A percentile compares a stretch with the other conserved stretches of the same genome.
These are phyloP conservation scores for Cydia amplana DNA, from an alignment of 1,140 invertebrate genomes.

Conservation along the genomic window DNA sequence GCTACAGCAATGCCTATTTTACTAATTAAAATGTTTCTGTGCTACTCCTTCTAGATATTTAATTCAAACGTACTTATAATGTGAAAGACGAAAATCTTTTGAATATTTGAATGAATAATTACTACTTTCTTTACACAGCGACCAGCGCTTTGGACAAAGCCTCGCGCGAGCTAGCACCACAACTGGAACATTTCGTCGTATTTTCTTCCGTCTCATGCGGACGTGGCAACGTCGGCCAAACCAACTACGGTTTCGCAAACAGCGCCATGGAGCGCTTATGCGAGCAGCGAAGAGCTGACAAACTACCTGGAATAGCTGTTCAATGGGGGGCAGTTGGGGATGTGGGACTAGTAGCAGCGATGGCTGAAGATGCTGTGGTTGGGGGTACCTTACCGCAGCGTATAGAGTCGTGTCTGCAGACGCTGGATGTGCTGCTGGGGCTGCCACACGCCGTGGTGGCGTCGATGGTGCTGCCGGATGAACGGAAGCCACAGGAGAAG, in stretches of 20 bases:
- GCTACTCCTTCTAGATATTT: no score
- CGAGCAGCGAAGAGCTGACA: constrained; percentile 89
- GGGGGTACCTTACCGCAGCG: constrained; percentile 79
- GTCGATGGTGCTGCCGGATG: constrained; percentile 79
- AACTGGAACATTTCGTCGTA: constrained; percentile 93
- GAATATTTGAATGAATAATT: no score
- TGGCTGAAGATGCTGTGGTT: constrained; percentile 80
- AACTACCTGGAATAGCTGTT: constrained; percentile 89
- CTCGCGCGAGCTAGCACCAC: constrained; percentile 86
- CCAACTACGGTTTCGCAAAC: constrained; percentile 97
- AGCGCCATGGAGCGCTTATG: constrained; percentile 97
- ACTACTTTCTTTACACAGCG: constrained; percentile 40
- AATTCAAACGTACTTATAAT: no score
- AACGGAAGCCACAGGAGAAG: constrained; percentile 30
- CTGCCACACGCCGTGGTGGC: constrained; percentile 80
- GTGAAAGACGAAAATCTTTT: no score
- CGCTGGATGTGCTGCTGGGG: constrained; percentile 51
- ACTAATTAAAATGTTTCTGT: no score
- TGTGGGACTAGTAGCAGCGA: constrained; percentile 93
- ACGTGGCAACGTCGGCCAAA: constrained; percentile 95
- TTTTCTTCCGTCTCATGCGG: constrained; percentile 93
- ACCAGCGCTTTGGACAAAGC: constrained; percentile 88
- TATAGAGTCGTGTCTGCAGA: constrained; percentile 81
- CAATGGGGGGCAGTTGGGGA: constrained; percentile 99
- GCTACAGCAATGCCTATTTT: no score